Percentiles rank a stretch among this genome's conserved stretches.
phyloP scores from a whole-genome alignment of 1,140 invertebrate species.

The Macrotrachela quadricornifera region DNA sequence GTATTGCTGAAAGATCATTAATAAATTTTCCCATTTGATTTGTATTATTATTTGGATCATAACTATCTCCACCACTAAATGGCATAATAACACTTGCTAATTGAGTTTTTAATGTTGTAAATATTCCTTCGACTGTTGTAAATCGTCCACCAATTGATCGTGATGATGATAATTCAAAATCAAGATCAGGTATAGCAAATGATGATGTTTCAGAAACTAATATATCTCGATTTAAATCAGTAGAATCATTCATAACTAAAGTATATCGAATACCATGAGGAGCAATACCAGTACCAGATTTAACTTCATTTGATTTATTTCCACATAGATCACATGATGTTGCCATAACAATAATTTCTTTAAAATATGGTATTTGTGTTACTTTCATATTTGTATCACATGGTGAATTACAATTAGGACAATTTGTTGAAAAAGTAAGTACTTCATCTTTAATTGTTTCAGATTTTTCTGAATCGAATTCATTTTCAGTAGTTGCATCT shows the following conservation, averaged over 20 bases:
- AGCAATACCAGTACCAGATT: constrained; percentile 73
- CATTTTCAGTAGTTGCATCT: constrained; percentile 8
- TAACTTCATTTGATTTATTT: constrained; percentile 73
- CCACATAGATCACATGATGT: constrained; percentile 74
- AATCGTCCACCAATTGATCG: constrained; percentile 74
- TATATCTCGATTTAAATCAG: constrained; percentile 72
- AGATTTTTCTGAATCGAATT: constrained; percentile 10
- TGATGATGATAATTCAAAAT: constrained; percentile 57
- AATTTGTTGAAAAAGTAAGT: constrained; percentile 54
- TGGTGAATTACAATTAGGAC: constrained; percentile 56
- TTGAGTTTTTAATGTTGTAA: constrained; percentile 13
- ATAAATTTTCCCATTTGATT: background rate
- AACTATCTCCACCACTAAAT: constrained; percentile 33
- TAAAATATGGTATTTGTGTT: constrained; percentile 71
- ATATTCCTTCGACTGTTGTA: constrained; percentile 68
- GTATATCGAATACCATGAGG: constrained; percentile 54
- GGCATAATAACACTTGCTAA: background rate
- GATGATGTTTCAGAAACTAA: constrained; percentile 83
- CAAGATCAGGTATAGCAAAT: constrained; percentile 66
- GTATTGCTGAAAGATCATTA: constrained; percentile 12
- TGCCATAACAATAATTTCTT: constrained; percentile 89
- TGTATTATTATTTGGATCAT: constrained; percentile 18
- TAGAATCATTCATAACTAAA: constrained; percentile 44
- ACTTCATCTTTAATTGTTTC: constrained; percentile 1
- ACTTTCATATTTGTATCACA: constrained; percentile 88